These are phyloP conservation scores for Dicerorhinus sumatrensis DNA, from an alignment of 2,113 vertebrate genomes.

Conservation along the genomic window DNA sequence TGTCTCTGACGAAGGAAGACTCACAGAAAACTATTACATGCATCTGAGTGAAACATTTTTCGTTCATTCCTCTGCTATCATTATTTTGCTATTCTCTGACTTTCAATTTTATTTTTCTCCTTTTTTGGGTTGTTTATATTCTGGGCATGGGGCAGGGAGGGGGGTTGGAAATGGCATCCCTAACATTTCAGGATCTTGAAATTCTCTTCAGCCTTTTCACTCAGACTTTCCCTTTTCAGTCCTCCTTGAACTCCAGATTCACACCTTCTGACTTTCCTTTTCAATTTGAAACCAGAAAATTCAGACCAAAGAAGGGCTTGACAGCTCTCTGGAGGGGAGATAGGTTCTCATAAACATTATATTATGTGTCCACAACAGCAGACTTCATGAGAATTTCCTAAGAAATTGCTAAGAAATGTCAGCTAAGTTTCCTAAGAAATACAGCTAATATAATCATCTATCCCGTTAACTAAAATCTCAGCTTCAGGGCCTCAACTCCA, in stretches of 20 bases:
- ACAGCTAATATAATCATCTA: not conserved
- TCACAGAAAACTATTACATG: not conserved
- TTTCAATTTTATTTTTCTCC: not conserved
- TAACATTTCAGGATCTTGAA: not conserved
- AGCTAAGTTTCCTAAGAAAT: slow-evolving; percentile 23
- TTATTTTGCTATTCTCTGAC: slow-evolving; percentile 15
- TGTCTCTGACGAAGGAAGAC: not conserved
- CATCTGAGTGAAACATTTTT: not conserved
- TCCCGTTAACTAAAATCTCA: slow-evolving; percentile 11
- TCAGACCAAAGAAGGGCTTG: slow-evolving; percentile 5
- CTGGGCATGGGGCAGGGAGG: not conserved
- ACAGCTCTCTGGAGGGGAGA: not conserved
- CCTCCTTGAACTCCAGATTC: not conserved
- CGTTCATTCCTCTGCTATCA: not conserved
- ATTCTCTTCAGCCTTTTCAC: not conserved
- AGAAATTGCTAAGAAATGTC: not conserved
- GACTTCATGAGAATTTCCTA: not conserved
- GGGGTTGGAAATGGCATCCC: not conserved
- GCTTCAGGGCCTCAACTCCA: not conserved
- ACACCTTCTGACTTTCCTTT: not conserved
- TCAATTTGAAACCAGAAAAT: not conserved
- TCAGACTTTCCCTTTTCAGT: not conserved
- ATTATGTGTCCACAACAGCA: not conserved
- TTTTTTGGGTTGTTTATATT: not conserved
- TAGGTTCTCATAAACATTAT: not conserved